Evolutionary conservation across 2,797 vertebrate species (phyloP).

Genomic region (Peromyscus nudipes): DNA sequence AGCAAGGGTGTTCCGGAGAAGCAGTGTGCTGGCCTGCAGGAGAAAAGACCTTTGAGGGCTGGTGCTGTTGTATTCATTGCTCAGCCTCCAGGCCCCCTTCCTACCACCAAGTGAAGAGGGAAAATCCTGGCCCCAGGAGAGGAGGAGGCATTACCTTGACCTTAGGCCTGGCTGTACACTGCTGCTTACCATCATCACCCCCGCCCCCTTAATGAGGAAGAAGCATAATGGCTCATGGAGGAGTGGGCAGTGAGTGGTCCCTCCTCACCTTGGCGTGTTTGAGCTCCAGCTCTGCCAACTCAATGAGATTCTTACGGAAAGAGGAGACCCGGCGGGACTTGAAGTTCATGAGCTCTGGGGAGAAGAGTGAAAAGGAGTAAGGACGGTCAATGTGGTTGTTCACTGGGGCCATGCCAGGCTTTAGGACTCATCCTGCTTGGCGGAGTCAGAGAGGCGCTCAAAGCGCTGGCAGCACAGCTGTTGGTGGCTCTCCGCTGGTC

Average conservation of each 20-base stretch:
- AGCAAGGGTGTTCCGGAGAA: constrained; percentile 68
- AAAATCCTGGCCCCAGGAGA: neutral
- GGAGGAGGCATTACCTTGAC: neutral
- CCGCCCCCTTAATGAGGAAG: neutral
- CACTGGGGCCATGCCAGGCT: rapidly evolving
- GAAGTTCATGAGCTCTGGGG: constrained; percentile 69
- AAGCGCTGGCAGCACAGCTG: constrained; percentile 73
- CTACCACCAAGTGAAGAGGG: neutral
- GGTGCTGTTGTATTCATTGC: rapidly evolving
- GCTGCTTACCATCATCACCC: too few relatives aligned
- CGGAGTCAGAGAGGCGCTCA: constrained; percentile 47
- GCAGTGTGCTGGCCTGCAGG: constrained; percentile 66
- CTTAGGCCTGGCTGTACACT: neutral
- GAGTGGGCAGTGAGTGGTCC: too few relatives aligned
- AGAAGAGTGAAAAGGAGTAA: neutral
- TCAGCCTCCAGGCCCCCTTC: neutral
- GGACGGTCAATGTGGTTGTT: neutral
- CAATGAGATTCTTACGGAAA: constrained; percentile 73
- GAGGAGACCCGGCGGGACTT: constrained; percentile 54
- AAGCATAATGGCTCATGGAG: too few relatives aligned
- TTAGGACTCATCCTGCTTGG: constrained; percentile 55
- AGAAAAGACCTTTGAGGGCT: neutral
- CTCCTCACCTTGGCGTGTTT: constrained; percentile 56
- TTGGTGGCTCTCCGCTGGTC: constrained; percentile 10
- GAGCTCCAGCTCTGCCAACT: constrained; percentile 69